phyloP scores from a whole-genome alignment of 2,113 vertebrate genomes.

The Falco punctatus region DNA sequence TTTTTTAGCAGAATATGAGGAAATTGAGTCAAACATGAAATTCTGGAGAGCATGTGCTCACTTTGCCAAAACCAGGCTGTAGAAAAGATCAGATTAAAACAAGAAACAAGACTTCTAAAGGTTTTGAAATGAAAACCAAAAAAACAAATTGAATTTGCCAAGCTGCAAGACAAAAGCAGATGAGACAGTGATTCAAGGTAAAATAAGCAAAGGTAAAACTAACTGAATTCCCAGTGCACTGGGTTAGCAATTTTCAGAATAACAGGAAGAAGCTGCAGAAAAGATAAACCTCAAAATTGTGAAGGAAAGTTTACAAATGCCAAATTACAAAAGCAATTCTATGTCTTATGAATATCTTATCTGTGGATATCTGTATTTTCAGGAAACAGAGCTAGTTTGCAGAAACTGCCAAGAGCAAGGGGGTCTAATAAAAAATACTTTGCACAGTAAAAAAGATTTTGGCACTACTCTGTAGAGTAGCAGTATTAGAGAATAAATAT shows the following conservation, averaged over 20 bases:
- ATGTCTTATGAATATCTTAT: not conserved
- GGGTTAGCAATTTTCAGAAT: not conserved
- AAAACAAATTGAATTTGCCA: not conserved
- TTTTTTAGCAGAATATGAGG: not conserved
- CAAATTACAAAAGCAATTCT: not conserved
- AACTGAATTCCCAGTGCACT: not conserved
- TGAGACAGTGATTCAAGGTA: not conserved
- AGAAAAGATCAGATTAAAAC: not conserved
- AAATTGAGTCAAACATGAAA: not conserved
- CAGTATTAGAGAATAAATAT: not conserved
- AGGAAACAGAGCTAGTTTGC: not conserved
- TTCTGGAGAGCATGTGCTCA: not conserved
- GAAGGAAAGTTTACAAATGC: not conserved
- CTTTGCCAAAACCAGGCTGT: not conserved
- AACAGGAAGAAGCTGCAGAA: not conserved
- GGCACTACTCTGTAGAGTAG: not conserved
- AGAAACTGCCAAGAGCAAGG: not conserved
- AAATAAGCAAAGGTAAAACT: not conserved
- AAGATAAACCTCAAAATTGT: not conserved
- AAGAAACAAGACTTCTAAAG: not conserved
- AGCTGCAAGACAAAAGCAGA: not conserved
- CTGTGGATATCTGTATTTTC: not conserved
- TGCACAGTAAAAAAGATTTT: not conserved
- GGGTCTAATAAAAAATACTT: not conserved
- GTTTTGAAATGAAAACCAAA: not conserved